Evolutionary conservation across 92 coral and sea anemone species (phyloP).

Genomic region (Ricordea florida): DNA sequence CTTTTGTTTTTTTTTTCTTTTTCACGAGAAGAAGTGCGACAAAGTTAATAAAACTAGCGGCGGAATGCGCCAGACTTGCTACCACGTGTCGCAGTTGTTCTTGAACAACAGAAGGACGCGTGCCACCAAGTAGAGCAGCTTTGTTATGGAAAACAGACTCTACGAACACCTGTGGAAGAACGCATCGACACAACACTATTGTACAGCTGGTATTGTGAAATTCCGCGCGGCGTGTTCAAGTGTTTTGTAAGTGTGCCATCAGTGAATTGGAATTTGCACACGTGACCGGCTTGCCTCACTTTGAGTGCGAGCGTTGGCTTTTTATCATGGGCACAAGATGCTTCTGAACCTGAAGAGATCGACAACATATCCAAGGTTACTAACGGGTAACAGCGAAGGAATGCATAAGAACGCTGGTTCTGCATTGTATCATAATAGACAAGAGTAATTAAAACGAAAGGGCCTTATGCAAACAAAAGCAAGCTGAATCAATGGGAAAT

Average conservation of each 20-base stretch:
- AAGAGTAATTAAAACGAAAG: too few species aligned
- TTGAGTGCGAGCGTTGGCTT: too few species aligned
- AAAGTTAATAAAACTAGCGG: constrained; percentile 20
- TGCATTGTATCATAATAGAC: too few species aligned
- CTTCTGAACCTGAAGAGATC: not conserved
- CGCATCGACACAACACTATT: constrained; percentile 25
- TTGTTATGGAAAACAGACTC: constrained; percentile 26
- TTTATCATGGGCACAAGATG: too few species aligned
- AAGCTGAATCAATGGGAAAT: not conserved
- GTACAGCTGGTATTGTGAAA: constrained; percentile 13
- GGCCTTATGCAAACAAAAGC: too few species aligned
- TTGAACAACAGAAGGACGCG: constrained; percentile 27
- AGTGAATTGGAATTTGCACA: too few species aligned
- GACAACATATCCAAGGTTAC: not conserved
- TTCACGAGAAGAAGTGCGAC: too few species aligned
- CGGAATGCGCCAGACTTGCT: constrained; percentile 27
- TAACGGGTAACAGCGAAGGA: not conserved
- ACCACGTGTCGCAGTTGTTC: constrained; percentile 51
- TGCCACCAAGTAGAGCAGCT: constrained; percentile 38
- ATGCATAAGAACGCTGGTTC: not conserved
- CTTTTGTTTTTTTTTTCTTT: too few species aligned
- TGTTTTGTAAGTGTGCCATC: not conserved
- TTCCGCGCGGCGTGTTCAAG: constrained; percentile 6
- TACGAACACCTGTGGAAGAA: constrained; percentile 59
- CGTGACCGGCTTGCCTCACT: not conserved